Conservation (phyloP, 2,888 invertebrate genomes). For the Anticlea derivata region DNA sequence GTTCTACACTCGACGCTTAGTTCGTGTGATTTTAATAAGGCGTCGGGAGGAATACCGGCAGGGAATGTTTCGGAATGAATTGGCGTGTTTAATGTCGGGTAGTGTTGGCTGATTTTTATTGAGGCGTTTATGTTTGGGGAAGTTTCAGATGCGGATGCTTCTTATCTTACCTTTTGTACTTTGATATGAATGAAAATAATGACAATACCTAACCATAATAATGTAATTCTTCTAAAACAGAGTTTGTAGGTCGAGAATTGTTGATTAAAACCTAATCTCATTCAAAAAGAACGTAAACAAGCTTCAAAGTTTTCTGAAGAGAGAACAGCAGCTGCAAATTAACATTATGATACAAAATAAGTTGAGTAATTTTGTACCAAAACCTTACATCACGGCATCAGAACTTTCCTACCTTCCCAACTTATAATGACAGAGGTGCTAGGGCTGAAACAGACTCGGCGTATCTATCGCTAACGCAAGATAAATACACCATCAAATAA, state of each 20-base stretch:
- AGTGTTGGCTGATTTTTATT: slow-evolving; percentile 31
- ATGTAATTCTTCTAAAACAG: too few relatives aligned
- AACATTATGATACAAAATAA: slow-evolving; percentile 27
- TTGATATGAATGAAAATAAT: too few relatives aligned
- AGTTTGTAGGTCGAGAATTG: too few relatives aligned
- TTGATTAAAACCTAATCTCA: too few relatives aligned
- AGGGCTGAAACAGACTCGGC: too few relatives aligned
- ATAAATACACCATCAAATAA: too few relatives aligned
- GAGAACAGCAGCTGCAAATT: slow-evolving; percentile 15
- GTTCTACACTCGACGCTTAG: slow-evolving; percentile 57
- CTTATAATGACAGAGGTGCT: slow-evolving; percentile 18
- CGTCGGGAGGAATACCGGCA: slow-evolving; percentile 49
- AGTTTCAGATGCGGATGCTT: background rate
- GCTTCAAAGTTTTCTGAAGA: too few relatives aligned
- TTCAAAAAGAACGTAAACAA: too few relatives aligned
- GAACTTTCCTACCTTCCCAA: slow-evolving; percentile 23
- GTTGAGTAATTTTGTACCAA: slow-evolving; percentile 20
- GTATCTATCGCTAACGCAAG: too few relatives aligned
- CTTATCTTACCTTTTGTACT: too few relatives aligned
- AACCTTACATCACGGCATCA: slow-evolving; percentile 18
- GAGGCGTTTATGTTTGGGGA: slow-evolving; percentile 19
- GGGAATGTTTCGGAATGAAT: slow-evolving; percentile 46
- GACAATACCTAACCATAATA: too few relatives aligned
- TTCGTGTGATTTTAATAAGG: slow-evolving; percentile 72
- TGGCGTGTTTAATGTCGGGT: slow-evolving; percentile 45